Evolutionary conservation across 2,888 invertebrate genomes (phyloP).

Genomic region (Stenurella melanura): DNA sequence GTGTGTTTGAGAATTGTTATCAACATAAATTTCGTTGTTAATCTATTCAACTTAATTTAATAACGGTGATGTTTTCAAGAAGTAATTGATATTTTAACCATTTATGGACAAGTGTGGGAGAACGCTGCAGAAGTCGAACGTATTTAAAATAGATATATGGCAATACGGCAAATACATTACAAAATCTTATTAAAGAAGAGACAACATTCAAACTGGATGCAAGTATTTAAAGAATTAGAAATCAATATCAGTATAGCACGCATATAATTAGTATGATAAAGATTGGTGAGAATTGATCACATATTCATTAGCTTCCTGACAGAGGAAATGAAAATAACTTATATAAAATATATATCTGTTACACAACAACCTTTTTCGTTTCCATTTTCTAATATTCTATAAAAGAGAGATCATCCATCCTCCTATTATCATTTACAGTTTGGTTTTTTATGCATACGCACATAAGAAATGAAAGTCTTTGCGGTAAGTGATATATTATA

Average conservation of each 20-base stretch:
- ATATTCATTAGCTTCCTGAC: not conserved
- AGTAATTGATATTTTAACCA: too few relatives aligned
- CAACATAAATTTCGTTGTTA: too few relatives aligned
- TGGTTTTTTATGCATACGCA: not conserved
- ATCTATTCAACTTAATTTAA: too few relatives aligned
- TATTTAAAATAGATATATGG: too few relatives aligned
- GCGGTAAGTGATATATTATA: constrained; percentile 23
- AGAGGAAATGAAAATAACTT: constrained; percentile 12
- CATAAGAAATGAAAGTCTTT: constrained; percentile 17
- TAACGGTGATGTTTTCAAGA: too few relatives aligned
- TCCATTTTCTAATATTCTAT: constrained; percentile 36
- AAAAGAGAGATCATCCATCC: constrained; percentile 28
- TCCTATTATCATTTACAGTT: constrained; percentile 10
- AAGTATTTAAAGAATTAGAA: not conserved
- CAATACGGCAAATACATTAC: too few relatives aligned
- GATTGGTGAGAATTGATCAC: not conserved
- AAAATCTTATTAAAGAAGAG: too few relatives aligned
- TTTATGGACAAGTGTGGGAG: too few relatives aligned
- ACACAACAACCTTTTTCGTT: constrained; percentile 27
- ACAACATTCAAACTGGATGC: too few relatives aligned
- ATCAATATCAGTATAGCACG: not conserved
- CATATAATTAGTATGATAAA: not conserved
- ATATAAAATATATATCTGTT: constrained; percentile 15
- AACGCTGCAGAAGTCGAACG: too few relatives aligned
- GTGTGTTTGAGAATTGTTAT: too few relatives aligned